Base-by-base conservation (phyloP, 2,113 vertebrate genomes). In the Micronisus gabar region DNA sequence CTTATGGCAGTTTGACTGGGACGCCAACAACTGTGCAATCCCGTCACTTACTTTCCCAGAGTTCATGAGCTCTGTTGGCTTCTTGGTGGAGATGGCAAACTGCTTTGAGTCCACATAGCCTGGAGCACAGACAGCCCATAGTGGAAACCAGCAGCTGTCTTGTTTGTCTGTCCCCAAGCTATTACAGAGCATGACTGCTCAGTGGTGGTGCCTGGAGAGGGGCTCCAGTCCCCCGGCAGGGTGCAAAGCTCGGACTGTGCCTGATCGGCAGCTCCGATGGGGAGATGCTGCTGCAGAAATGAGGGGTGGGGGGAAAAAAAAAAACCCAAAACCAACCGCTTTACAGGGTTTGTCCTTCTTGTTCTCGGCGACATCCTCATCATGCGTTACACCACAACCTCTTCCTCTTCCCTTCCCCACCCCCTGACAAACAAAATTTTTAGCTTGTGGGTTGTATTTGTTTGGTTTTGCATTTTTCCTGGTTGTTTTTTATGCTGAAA, bases 391-490 rank as follows among this genome's bases (percentile, higher is more conserved):
- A 82, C 74, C 79, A 25, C 76, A 75, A 55, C 74, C 53, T 80
- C 80, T 91, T 96, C 92, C 74, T 79, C 78, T 95, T 82, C 65
- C 93, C 32, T 48, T 63, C 82, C 63, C 79, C 66, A 21, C 7
- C 30, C 52, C 56, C 53, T 10, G 8, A 30, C 0, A 0, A 84
- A 27, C 29, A 56, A 34, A 36, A 2, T 30, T 81, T 93, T 81
- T 61, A 56, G 73, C 85, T 40, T 90, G 73, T 89, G 73, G 89
- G 52, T 73, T 91, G 43, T 61, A 30, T 67, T 71, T 84, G 73
- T 89, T 89, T 79, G 61, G 74, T 2, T 96, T 96, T 94, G 58
- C 43, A 48, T 94, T 95, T 96, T 67, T 95, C 34, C 34, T 61
- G 48, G 71, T 76, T 75, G 81, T 25, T 67, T 93, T 91, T 68